Evolutionary conservation across 2,797 vertebrate genomes (phyloP).

Genomic region (Mycteria americana): DNA sequence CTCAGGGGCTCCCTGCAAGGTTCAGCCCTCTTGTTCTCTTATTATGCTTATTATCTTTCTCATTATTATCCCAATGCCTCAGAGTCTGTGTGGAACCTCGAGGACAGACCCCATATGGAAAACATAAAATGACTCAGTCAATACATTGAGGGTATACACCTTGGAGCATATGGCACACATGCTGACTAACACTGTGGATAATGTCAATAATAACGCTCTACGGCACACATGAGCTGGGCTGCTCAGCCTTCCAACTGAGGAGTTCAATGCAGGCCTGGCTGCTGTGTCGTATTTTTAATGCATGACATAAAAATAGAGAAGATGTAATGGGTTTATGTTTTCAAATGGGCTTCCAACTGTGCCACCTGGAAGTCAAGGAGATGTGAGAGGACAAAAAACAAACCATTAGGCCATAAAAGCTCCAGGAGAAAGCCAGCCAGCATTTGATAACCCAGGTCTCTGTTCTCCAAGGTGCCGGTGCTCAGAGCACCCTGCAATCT

Average conservation of each 20-base stretch:
- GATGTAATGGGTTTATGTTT: background rate
- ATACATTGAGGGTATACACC: background rate
- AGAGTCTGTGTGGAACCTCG: background rate
- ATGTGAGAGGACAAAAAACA: background rate
- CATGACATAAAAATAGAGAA: background rate
- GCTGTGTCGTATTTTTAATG: background rate
- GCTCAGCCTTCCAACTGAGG: background rate
- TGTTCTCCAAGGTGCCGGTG: background rate
- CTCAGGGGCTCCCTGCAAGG: background rate
- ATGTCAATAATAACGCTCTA: background rate
- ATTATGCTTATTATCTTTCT: background rate
- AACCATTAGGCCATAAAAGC: background rate
- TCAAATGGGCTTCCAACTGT: background rate
- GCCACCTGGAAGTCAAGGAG: background rate
- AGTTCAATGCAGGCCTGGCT: background rate
- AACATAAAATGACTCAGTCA: background rate
- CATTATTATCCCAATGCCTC: background rate
- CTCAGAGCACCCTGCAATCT: background rate
- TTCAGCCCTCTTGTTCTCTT: background rate
- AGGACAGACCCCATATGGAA: background rate
- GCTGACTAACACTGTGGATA: background rate
- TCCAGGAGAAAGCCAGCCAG: background rate
- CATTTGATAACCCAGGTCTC: background rate
- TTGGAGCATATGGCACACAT: background rate
- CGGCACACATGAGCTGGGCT: rapidly evolving